Evolutionary conservation across 2,888 invertebrate species (phyloP), one percentile per base, ranked within the genome.

Genomic region (Oligia strigilis): DNA sequence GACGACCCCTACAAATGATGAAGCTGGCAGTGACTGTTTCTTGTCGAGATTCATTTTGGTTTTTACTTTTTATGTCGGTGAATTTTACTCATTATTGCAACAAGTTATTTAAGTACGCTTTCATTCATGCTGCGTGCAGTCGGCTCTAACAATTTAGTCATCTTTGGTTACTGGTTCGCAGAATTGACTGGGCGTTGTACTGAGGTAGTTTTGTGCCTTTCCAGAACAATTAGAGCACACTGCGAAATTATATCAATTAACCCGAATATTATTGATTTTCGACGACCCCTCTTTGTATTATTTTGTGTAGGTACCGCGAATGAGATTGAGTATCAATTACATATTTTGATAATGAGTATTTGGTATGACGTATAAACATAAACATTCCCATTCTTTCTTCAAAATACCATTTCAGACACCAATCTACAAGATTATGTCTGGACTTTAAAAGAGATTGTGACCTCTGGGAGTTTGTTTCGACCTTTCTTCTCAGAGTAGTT

Each of bases 1-100:
- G 64, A 29, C 85, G 90, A 83, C 86, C 86, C 88, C 89, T 81
- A 84, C 89, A 67, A 77, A 78, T 84, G 78, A 72, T 80, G 86
- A 69, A 79, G 73, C 78, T 82, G 60, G 62, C 46, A 36, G 55
- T 49, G 62, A 78, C 80, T 77, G 78, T 71, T 77, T 77, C 78
- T 78, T 84, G 82, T 52, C 60, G 58, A 75, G 71, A 80, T 74
- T 78, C 79, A 78, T 78, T 78, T 81, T 81, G 64, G 62, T 66
- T 75, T 64, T 46, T n/a, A 82, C 60, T 49, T 60, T 70, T 52
- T 13, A n/a, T n/a, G n/a, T n/a, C 1, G 6, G 14, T 58, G 13
- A 46, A 52, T 66, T 65, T 78, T 46, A 60, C 36, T 79, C n/a
- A 43, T 17, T 29, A 79, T 17, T 11, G 70, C 49, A 81, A 84